Evolutionary conservation across 2,797 vertebrate genomes (phyloP).

Genomic region (Varecia variegata): DNA sequence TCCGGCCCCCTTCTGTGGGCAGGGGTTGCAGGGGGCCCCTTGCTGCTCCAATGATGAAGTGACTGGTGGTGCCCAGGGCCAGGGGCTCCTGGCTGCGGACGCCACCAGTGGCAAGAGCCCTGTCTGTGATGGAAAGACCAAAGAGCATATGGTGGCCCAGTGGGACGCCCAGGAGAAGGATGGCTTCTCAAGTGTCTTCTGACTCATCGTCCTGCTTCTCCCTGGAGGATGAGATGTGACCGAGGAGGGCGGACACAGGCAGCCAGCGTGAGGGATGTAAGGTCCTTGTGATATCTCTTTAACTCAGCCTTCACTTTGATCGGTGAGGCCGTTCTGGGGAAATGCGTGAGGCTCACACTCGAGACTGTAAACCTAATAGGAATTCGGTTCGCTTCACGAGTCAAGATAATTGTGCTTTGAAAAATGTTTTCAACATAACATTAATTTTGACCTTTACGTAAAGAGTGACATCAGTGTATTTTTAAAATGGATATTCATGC

Average conservation of each 20-base stretch:
- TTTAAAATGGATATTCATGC: constrained; percentile 64
- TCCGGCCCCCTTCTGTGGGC: not conserved
- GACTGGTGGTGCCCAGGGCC: not conserved
- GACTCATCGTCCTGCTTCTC: not conserved
- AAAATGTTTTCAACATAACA: constrained; percentile 55
- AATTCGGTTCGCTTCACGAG: constrained; percentile 60
- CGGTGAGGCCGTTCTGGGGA: not conserved
- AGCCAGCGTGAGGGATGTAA: not conserved
- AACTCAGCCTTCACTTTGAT: not conserved
- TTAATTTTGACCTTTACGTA: constrained; percentile 68
- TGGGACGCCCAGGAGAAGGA: not conserved
- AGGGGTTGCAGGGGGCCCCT: not conserved
- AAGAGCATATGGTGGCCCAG: not conserved
- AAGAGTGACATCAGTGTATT: constrained; percentile 61
- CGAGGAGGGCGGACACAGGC: not conserved
- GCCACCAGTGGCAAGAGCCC: not conserved
- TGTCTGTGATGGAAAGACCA: not conserved
- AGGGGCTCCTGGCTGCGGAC: not conserved
- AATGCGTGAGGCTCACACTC: constrained; percentile 19
- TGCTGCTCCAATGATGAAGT: not conserved
- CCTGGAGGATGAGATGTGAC: not conserved
- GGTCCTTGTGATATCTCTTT: not conserved
- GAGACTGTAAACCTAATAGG: constrained; percentile 44
- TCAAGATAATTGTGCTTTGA: constrained; percentile 69
- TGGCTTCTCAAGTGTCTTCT: not conserved